Conservation (phyloP, 2,113 vertebrate species). For the Tragelaphus buxtoni region DNA sequence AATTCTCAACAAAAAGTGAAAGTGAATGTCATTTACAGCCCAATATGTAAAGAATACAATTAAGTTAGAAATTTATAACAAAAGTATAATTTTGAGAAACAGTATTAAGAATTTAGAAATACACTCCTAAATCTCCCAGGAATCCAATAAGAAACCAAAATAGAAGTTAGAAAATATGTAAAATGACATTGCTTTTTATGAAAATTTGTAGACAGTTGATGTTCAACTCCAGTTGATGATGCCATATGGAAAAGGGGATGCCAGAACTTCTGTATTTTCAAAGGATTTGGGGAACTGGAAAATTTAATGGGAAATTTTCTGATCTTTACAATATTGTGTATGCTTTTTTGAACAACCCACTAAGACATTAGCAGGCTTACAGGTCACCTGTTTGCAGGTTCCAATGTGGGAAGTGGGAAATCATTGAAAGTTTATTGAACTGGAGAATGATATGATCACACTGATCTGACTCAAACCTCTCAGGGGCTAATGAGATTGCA, state of each 20-base stretch:
- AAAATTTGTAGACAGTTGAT: background rate
- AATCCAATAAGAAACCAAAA: background rate
- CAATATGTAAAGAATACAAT: background rate
- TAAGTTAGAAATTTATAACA: background rate
- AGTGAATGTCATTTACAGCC: background rate
- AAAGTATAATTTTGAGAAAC: background rate
- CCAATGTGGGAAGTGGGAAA: background rate
- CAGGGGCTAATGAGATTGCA: background rate
- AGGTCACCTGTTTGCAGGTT: background rate
- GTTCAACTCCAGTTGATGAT: background rate
- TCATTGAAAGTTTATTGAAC: background rate
- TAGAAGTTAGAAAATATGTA: background rate
- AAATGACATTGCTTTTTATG: background rate
- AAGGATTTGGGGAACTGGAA: background rate
- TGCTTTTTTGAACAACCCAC: rapidly evolving
- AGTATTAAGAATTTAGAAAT: background rate
- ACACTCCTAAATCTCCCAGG: background rate
- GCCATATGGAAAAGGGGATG: background rate
- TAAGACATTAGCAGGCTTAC: background rate
- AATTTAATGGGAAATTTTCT: background rate
- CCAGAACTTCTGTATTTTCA: background rate
- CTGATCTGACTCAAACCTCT: background rate
- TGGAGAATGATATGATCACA: background rate
- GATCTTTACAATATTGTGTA: background rate
- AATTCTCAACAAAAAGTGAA: background rate